These are phyloP conservation scores for Pogonocichla stellata DNA, from an alignment of 2,113 vertebrate genomes.

Conservation along the genomic window DNA sequence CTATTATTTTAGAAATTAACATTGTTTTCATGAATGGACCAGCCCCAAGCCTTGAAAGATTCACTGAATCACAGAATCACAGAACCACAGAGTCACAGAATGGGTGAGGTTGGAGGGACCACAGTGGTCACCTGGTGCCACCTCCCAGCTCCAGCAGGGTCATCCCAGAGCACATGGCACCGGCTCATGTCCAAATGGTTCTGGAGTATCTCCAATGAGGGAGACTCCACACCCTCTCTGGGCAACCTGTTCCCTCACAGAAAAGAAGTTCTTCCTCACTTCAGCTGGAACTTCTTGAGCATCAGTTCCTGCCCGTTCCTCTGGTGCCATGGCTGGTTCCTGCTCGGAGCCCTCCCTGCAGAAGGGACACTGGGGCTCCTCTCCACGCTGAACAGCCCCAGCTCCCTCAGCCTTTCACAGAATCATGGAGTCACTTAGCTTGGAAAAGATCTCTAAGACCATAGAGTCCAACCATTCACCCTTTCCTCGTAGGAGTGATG, in stretches of 20 bases:
- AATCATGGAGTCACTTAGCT: background rate
- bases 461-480: background rate
- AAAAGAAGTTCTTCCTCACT: background rate
- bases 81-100: background rate
- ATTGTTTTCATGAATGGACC: background rate
- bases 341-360: background rate
- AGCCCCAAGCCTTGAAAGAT: background rate
- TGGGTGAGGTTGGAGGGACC: background rate
- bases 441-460: background rate
- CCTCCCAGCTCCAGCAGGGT: background rate
- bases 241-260: background rate
- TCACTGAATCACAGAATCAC: background rate
- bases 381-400: background rate
- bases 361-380: background rate
- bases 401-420: background rate
- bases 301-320: background rate
- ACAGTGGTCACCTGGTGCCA: background rate
- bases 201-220: background rate
- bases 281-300: background rate
- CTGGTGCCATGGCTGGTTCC: background rate
- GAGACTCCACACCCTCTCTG: background rate
- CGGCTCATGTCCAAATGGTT: fast-evolving
- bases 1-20: background rate
- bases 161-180: background rate
- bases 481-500: fast-evolving